phyloP scores from a whole-genome alignment of 2,888 invertebrate genomes.

The Oscheius myriophilus region DNA sequence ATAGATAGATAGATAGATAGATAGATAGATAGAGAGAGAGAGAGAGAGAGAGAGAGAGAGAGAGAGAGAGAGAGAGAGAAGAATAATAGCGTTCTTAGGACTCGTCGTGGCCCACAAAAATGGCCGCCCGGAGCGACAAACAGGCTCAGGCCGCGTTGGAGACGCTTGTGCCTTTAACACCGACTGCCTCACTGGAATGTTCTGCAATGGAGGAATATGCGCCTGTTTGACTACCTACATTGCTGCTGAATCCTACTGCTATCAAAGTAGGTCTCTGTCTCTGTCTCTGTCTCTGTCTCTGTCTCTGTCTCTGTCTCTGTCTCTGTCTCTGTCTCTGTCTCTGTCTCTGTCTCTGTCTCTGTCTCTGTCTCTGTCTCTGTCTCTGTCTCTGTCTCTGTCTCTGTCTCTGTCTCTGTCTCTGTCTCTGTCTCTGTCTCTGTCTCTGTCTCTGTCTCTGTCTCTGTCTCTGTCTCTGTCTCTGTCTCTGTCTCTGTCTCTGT shows the following conservation, averaged over 20 bases:
- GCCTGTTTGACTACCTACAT: conserved; percentile 61
- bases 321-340: too few species aligned
- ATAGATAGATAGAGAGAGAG: too few species aligned
- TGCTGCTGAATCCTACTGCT: conserved; percentile 59
- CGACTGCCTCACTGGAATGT: conserved; percentile 62
- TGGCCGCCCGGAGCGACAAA: conserved; percentile 44
- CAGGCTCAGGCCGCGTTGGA: conserved; percentile 59
- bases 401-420: background rate
- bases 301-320: background rate
- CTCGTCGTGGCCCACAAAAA: conserved; percentile 12
- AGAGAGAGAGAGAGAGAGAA: background rate
- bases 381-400: background rate
- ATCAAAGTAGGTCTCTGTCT: conserved; percentile 46
- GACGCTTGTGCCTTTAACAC: conserved; percentile 63
- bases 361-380: background rate
- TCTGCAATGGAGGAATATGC: conserved; percentile 62
- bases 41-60: background rate
- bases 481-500: background rate
- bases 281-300: background rate
- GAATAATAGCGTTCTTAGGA: conserved; percentile 1
- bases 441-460: background rate
- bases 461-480: background rate
- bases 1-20: too few species aligned
- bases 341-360: background rate
- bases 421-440: background rate